These are phyloP conservation scores for Microtus richardsoni DNA, from an alignment of 2,113 vertebrate genomes.

Conservation along the genomic window DNA sequence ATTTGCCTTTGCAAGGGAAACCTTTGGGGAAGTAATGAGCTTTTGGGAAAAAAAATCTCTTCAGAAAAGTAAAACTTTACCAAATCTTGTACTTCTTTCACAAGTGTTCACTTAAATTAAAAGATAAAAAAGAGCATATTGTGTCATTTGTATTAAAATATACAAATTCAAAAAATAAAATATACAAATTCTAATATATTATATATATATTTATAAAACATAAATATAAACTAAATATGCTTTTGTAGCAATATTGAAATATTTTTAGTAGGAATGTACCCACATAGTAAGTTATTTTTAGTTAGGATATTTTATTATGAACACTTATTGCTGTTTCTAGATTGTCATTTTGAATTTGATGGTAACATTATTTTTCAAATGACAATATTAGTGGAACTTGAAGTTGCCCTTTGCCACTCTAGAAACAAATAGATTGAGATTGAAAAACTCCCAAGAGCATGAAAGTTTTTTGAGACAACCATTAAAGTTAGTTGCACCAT, in stretches of 20 bases:
- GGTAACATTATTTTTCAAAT: conserved; percentile 76
- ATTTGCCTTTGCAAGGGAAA: not conserved
- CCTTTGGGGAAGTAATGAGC: not conserved
- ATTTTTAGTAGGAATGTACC: not conserved
- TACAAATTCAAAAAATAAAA: not conserved
- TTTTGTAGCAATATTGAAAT: not conserved
- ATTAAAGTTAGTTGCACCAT: conserved; percentile 80
- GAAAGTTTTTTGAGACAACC: conserved; percentile 78
- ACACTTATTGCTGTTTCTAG: not conserved
- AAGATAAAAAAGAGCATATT: not conserved
- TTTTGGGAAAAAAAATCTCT: not conserved
- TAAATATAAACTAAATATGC: not conserved
- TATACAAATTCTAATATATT: too few species aligned
- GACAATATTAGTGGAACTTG: conserved; percentile 79
- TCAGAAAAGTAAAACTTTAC: not conserved
- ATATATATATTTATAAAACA: too few species aligned
- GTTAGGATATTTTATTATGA: not conserved
- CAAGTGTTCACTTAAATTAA: not conserved
- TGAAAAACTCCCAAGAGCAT: conserved; percentile 76
- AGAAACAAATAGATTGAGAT: conserved; percentile 77
- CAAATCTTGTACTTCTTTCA: not conserved
- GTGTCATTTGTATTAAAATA: not conserved
- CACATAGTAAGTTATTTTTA: not conserved
- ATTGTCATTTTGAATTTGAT: conserved; percentile 55
- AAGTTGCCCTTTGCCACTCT: conserved; percentile 75